A percentile compares a stretch with the other conserved stretches of the same genome.
Conservation (phyloP, 30 jellyfish, hydroid and myxozoan genomes). For the Aurelia aurita region DNA sequence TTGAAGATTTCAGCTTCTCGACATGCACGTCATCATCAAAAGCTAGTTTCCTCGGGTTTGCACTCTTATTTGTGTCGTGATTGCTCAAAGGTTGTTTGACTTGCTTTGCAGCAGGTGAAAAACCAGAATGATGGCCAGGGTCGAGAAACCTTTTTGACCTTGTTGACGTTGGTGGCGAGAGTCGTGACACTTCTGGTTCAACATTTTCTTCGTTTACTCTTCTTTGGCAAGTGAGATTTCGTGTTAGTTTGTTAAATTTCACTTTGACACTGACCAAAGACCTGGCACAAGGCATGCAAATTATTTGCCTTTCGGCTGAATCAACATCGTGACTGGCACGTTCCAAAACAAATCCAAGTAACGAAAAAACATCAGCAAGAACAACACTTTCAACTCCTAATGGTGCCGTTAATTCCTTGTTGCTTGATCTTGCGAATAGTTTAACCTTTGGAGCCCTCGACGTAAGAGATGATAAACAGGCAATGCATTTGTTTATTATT, state of each 20-base stretch:
- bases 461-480: not conserved
- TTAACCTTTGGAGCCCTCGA: conserved; percentile 2
- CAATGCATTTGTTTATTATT: not conserved
- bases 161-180: too few species aligned
- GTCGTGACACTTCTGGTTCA: too few species aligned
- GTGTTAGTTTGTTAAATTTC: not conserved
- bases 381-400: not conserved
- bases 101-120: too few species aligned
- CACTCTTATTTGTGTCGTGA: too few species aligned
- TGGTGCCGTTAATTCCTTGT: conserved; percentile 1
- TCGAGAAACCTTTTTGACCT: too few species aligned
- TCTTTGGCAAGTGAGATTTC: too few species aligned
- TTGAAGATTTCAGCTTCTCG: too few species aligned
- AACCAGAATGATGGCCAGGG: too few species aligned
- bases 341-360: not conserved
- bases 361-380: not conserved
- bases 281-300: not conserved
- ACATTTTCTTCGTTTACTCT: too few species aligned
- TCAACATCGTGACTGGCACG: not conserved
- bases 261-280: not conserved
- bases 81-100: too few species aligned
- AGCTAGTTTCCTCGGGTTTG: too few species aligned
- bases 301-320: not conserved
- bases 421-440: not conserved
- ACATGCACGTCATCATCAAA: too few species aligned